These are phyloP conservation scores for Littorina saxatilis DNA, from an alignment of 1,140 invertebrate species.

Conservation along the genomic window DNA sequence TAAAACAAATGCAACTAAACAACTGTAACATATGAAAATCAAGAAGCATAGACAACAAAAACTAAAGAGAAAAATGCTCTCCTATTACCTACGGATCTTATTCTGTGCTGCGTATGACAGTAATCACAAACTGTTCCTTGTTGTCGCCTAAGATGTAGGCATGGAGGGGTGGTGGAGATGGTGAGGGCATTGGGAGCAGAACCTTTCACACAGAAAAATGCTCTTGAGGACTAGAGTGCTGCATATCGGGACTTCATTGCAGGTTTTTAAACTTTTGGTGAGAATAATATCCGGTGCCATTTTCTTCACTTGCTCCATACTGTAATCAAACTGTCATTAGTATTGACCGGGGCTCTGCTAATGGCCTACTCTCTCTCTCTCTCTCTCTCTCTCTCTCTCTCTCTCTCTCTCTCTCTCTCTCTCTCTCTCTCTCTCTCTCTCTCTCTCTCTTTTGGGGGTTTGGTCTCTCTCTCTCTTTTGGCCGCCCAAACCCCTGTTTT, in stretches of 20 bases:
- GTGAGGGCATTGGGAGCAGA: not conserved
- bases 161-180: not conserved
- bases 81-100: too few species aligned
- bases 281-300: slow-evolving; percentile 33
- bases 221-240: not conserved
- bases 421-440: slow-evolving; percentile 16
- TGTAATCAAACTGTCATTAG: slow-evolving; percentile 39
- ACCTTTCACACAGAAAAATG: not conserved
- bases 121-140: too few species aligned
- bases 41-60: too few species aligned
- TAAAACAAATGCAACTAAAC: too few species aligned
- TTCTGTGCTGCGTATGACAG: too few species aligned
- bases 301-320: slow-evolving; percentile 37
- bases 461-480: slow-evolving; percentile 25
- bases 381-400: slow-evolving; percentile 28
- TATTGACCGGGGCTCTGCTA: slow-evolving; percentile 33
- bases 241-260: slow-evolving; percentile 28
- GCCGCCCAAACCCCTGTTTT: not conserved
- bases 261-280: slow-evolving; percentile 11
- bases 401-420: not conserved
- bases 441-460: slow-evolving; percentile 1
- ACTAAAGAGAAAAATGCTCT: too few species aligned
- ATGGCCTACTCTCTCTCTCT: slow-evolving; percentile 20
- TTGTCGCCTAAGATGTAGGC: too few species aligned
- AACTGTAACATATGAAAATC: too few species aligned